Percentiles rank a stretch among this genome's conserved stretches.
phyloP scores from a whole-genome alignment of 2,113 vertebrate species.

The Dermatemys mawii region DNA sequence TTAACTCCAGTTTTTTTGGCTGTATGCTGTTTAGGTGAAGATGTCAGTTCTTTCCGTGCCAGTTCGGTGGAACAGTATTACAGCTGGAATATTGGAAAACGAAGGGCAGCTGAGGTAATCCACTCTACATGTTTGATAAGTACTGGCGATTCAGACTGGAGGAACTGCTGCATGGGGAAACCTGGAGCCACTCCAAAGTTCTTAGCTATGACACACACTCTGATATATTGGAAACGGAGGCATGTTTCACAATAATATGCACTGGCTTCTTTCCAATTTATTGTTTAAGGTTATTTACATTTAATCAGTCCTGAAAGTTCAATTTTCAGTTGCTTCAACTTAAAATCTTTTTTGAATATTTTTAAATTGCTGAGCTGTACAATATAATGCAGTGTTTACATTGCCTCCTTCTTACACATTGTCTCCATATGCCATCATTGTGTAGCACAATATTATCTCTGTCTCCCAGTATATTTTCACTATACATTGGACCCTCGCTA shows the following conservation, averaged over 20 bases:
- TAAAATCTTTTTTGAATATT: not conserved
- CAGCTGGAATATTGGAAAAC: slow-evolving; percentile 97
- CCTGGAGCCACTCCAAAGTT: not conserved
- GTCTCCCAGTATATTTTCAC: not conserved
- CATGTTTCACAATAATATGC: not conserved
- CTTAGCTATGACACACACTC: not conserved
- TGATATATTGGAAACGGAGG: not conserved
- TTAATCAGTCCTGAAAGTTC: slow-evolving; percentile 11
- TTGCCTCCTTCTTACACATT: not conserved
- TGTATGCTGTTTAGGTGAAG: slow-evolving; percentile 82
- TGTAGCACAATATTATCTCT: not conserved
- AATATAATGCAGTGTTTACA: not conserved
- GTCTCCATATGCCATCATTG: not conserved
- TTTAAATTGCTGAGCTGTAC: not conserved
- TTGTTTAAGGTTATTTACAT: too few species aligned
- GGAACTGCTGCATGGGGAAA: slow-evolving; percentile 20
- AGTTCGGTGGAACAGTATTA: slow-evolving; percentile 93
- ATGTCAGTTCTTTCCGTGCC: slow-evolving; percentile 92
- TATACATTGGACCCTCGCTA: too few species aligned
- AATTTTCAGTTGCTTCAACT: not conserved
- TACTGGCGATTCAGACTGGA: not conserved
- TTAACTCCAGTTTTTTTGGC: slow-evolving; percentile 9
- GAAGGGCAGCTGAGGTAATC: slow-evolving; percentile 94
- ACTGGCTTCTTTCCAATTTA: not conserved
- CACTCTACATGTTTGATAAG: not conserved